These are phyloP conservation scores for Ennomos quercinarius DNA, from an alignment of 2,888 invertebrate genomes.

Conservation along the genomic window DNA sequence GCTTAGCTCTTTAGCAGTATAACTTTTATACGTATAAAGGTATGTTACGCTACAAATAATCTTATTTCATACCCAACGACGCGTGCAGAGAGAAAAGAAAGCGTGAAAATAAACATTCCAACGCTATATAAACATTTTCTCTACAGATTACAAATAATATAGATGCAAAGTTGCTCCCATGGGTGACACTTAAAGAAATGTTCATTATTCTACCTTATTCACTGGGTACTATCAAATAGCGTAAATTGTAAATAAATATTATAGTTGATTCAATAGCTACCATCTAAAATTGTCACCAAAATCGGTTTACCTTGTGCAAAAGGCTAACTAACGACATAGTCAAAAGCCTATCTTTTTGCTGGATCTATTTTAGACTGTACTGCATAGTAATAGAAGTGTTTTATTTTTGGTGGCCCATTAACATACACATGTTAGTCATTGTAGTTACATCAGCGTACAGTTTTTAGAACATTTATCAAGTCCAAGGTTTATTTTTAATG, in stretches of 20 bases:
- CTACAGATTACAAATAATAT: not conserved
- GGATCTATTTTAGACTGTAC: slow-evolving; percentile 8
- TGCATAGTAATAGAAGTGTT: slow-evolving; percentile 17
- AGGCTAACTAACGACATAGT: slow-evolving; percentile 26
- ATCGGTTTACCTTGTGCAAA: slow-evolving; percentile 23
- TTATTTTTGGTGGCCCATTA: slow-evolving; percentile 28
- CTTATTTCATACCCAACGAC: slow-evolving; percentile 9
- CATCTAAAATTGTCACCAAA: not conserved
- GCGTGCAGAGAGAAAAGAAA: slow-evolving; percentile 22
- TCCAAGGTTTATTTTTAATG: slow-evolving; percentile 40
- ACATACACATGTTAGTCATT: slow-evolving; percentile 35
- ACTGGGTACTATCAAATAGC: too few species aligned
- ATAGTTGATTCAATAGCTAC: too few species aligned
- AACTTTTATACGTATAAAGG: slow-evolving; percentile 1
- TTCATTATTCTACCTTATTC: too few species aligned
- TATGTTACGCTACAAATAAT: slow-evolving; percentile 16
- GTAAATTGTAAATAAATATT: too few species aligned
- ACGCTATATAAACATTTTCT: not conserved
- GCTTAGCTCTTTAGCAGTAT: not conserved
- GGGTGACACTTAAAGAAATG: slow-evolving; percentile 1
- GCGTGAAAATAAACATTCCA: slow-evolving; percentile 28
- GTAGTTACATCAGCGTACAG: slow-evolving; percentile 41
- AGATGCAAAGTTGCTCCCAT: slow-evolving; percentile 11
- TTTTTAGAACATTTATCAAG: slow-evolving; percentile 41
- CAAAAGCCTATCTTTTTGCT: slow-evolving; percentile 13